Percentiles rank a stretch among this genome's conserved stretches.
Evolutionary conservation across 1,140 invertebrate species (phyloP).

Genomic region (Heliconius hewitsoni): DNA sequence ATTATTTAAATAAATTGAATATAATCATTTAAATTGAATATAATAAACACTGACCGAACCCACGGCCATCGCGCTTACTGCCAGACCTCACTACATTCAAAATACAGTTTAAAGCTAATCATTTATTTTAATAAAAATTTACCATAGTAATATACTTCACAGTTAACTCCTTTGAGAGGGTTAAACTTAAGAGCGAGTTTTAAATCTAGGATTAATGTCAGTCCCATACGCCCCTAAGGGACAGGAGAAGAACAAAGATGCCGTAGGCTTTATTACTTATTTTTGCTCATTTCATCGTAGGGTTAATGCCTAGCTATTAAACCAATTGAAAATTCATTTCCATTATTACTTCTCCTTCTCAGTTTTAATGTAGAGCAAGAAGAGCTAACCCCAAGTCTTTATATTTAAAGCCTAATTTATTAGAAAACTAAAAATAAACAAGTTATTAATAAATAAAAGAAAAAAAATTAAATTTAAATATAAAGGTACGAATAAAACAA

Average conservation of each 20-base stretch:
- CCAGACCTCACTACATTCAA: too few relatives aligned
- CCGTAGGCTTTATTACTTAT: neutral
- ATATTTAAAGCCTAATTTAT: too few relatives aligned
- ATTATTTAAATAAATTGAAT: too few relatives aligned
- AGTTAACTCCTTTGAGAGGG: neutral
- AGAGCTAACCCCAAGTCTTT: too few relatives aligned
- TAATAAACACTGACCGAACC: too few relatives aligned
- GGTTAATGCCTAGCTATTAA: neutral
- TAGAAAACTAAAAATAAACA: neutral
- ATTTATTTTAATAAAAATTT: too few relatives aligned
- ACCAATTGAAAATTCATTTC: neutral
- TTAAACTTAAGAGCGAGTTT: neutral
- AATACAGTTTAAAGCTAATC: too few relatives aligned
- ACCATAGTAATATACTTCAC: too few relatives aligned
- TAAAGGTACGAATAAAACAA: neutral
- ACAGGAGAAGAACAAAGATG: neutral
- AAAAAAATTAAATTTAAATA: neutral
- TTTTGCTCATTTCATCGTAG: neutral
- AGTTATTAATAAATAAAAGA: neutral
- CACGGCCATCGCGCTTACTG: too few relatives aligned
- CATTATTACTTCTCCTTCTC: neutral
- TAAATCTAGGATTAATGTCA: constrained; percentile 7
- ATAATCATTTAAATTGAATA: too few relatives aligned
- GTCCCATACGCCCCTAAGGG: neutral
- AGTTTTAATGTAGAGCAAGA: too few relatives aligned